These are phyloP conservation scores for Apostichopus californicus DNA, from an alignment of 35 echinoderm and acorn worm species.

Conservation along the genomic window DNA sequence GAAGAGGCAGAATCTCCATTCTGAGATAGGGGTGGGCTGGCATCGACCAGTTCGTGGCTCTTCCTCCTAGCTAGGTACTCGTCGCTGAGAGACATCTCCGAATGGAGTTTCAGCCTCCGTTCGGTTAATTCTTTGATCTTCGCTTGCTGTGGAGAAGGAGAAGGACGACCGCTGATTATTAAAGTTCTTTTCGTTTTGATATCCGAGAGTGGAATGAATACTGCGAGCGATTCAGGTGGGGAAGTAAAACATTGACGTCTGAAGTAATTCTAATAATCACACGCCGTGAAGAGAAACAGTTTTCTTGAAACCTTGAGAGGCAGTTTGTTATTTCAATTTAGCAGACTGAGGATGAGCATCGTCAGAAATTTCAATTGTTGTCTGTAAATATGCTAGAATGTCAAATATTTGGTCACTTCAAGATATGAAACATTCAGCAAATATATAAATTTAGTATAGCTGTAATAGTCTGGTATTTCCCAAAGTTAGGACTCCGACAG, in stretches of 20 bases:
- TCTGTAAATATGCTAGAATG: no score
- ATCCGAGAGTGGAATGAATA: no score
- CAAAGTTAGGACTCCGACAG: no score
- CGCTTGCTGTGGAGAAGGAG: neutral
- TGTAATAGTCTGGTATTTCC: no score
- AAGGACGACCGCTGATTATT: neutral
- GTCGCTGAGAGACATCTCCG: constrained; percentile 88
- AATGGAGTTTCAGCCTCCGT: constrained; percentile 72
- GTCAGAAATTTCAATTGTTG: no score
- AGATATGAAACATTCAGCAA: no score
- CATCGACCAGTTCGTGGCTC: constrained; percentile 9
- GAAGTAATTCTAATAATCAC: no score
- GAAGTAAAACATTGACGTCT: no score
- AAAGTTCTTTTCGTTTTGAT: neutral
- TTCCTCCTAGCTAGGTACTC: constrained; percentile 83
- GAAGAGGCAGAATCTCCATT: constrained; percentile 17
- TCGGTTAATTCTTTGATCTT: constrained; percentile 81
- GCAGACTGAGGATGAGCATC: neutral
- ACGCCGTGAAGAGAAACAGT: no score
- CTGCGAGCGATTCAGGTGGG: no score
- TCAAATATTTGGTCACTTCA: no score
- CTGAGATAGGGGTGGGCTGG: constrained; percentile 29
- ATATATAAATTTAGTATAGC: no score
- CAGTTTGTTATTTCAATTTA: neutral
- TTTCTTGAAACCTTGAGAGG: neutral